Percentiles rank a stretch among this genome's conserved stretches.
Conservation (phyloP, 1,140 invertebrate species). For the Aphelinus atriplicis region DNA sequence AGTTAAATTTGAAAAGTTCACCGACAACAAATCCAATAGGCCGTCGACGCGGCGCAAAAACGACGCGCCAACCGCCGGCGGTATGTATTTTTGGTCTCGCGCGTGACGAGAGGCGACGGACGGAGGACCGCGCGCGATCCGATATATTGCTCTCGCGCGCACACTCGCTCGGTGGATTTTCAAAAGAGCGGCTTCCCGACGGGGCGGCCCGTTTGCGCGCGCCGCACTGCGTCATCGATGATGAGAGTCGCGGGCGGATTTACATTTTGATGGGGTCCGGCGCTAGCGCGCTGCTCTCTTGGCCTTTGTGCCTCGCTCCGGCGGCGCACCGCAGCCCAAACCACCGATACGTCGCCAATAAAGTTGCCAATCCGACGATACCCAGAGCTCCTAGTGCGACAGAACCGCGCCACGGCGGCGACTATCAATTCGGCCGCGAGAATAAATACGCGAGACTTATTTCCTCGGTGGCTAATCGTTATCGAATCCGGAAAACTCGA, state of each 20-base stretch:
- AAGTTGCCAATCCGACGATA: constrained; percentile 7
- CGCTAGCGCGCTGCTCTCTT: neutral
- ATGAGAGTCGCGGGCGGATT: constrained; percentile 35
- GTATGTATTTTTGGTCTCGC: neutral
- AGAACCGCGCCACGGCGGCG: too few species aligned
- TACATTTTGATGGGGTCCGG: constrained; percentile 49
- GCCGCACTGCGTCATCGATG: too few species aligned
- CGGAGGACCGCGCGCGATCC: constrained; percentile 11
- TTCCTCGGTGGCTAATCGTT: too few species aligned
- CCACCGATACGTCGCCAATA: neutral
- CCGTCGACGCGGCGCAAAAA: constrained; percentile 1
- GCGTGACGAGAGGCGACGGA: neutral
- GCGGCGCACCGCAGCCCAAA: neutral
- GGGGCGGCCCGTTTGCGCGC: too few species aligned
- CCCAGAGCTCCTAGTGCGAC: too few species aligned
- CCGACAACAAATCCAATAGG: constrained; percentile 47
- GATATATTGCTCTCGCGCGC: neutral
- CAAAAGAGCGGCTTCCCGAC: too few species aligned
- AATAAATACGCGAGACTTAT: too few species aligned
- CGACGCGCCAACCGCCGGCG: neutral
- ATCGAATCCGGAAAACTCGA: too few species aligned
- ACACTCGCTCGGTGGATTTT: neutral
- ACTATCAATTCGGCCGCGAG: too few species aligned
- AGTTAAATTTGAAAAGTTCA: constrained; percentile 43
- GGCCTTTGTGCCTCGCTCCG: constrained; percentile 14